Conservation (phyloP, 2,113 vertebrate species). For the Ceuthmochares aereus region DNA sequence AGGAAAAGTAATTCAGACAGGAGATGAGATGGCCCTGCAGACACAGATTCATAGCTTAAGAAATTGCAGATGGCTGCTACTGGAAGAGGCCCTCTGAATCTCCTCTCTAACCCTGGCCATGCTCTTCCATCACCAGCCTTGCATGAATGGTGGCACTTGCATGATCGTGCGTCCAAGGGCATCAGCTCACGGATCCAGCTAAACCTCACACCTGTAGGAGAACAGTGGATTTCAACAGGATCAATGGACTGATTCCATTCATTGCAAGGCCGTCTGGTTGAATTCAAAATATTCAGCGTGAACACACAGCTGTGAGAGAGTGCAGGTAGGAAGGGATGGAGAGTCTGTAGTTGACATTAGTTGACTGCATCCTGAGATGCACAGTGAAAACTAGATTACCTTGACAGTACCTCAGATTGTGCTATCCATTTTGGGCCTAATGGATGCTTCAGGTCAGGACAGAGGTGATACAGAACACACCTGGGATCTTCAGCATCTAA, state of each 20-base stretch:
- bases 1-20: background rate
- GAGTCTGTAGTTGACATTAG: background rate
- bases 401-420: background rate
- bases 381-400: background rate
- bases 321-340: background rate
- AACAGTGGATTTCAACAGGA: background rate
- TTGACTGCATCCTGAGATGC: background rate
- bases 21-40: background rate
- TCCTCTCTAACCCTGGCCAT: background rate
- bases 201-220: background rate
- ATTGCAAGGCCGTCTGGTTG: background rate
- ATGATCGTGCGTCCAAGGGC: accelerated
- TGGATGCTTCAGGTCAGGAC: background rate
- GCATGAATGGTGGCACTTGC: background rate
- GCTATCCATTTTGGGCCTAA: background rate
- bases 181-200: background rate
- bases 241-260: accelerated
- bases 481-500: background rate
- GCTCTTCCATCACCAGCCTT: background rate
- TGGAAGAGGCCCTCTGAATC: background rate
- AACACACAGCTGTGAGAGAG: background rate
- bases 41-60: background rate
- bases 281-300: background rate
- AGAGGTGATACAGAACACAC: background rate
- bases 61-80: background rate